Percentiles rank a stretch among this genome's conserved stretches.
phyloP scores from a whole-genome alignment of 2,888 invertebrate genomes.

The Sycophila texana region DNA sequence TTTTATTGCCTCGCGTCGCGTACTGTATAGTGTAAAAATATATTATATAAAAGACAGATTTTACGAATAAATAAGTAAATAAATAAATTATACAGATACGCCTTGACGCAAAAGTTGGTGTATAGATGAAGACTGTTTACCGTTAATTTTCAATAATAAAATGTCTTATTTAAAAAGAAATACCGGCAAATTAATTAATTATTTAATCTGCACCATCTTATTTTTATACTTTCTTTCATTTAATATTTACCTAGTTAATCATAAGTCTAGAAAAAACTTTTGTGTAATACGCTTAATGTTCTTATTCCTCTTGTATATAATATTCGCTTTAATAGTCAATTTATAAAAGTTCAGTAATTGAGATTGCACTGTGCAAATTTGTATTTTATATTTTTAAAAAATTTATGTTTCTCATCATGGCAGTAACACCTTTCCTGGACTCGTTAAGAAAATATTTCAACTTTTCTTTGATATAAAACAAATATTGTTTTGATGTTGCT shows the following conservation, averaged over 20 bases:
- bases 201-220: conserved; percentile 46
- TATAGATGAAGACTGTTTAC: conserved; percentile 44
- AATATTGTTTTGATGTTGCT: conserved; percentile 12
- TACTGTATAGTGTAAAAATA: conserved; percentile 48
- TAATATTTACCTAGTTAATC: conserved; percentile 33
- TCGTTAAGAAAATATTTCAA: conserved; percentile 38
- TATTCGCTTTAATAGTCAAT: conserved; percentile 21
- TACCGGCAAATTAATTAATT: conserved; percentile 33
- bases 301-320: conserved; percentile 27
- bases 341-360: conserved; percentile 45
- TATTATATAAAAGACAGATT: conserved; percentile 47
- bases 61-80: conserved; percentile 56
- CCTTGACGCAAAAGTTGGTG: conserved; percentile 43
- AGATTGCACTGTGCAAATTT: conserved; percentile 29
- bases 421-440: conserved; percentile 28
- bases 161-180: conserved; percentile 37
- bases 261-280: conserved; percentile 38
- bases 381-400: conserved; percentile 31
- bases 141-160: conserved; percentile 50
- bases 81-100: conserved; percentile 53
- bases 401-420: conserved; percentile 50
- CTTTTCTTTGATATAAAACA: conserved; percentile 18
- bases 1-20: conserved; percentile 45
- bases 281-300: conserved; percentile 38
- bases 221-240: conserved; percentile 48